These are phyloP conservation scores for Macaria notata DNA, from an alignment of 2,888 invertebrate species.

Conservation along the genomic window DNA sequence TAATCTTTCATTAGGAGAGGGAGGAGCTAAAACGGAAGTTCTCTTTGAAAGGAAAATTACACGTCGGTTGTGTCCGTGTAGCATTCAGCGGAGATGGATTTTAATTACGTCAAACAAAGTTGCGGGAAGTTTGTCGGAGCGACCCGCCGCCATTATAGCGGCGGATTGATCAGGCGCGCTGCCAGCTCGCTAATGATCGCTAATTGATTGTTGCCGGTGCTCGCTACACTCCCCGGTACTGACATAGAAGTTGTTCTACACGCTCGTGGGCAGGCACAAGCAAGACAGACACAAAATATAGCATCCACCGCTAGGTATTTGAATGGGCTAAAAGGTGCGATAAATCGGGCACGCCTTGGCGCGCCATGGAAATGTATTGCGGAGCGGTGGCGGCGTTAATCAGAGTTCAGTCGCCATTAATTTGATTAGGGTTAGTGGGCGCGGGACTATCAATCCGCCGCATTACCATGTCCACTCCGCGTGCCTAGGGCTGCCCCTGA, in stretches of 20 bases:
- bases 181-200: constrained; percentile 45
- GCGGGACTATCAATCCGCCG: constrained; percentile 77
- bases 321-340: constrained; percentile 59
- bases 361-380: constrained; percentile 71
- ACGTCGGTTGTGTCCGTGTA: constrained; percentile 73
- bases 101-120: constrained; percentile 80
- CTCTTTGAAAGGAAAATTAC: constrained; percentile 82
- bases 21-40: constrained; percentile 81
- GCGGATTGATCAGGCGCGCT: constrained; percentile 39
- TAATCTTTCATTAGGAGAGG: constrained; percentile 81
- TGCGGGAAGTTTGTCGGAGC: constrained; percentile 55
- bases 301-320: constrained; percentile 41
- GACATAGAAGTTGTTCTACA: neutral
- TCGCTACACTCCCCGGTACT: neutral
- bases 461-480: constrained; percentile 71
- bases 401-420: constrained; percentile 79
- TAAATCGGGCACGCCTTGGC: constrained; percentile 69
- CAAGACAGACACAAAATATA: constrained; percentile 14
- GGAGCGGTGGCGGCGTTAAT: constrained; percentile 66
- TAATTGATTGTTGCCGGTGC: constrained; percentile 10
- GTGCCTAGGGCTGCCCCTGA: constrained; percentile 23
- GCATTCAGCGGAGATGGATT: constrained; percentile 73
- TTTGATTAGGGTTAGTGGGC: constrained; percentile 83
- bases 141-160: constrained; percentile 44
- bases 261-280: neutral